Percentiles rank a stretch among this genome's conserved stretches.
phyloP scores from a whole-genome alignment of 2,888 invertebrate genomes.

The Drosophila helvetica region DNA sequence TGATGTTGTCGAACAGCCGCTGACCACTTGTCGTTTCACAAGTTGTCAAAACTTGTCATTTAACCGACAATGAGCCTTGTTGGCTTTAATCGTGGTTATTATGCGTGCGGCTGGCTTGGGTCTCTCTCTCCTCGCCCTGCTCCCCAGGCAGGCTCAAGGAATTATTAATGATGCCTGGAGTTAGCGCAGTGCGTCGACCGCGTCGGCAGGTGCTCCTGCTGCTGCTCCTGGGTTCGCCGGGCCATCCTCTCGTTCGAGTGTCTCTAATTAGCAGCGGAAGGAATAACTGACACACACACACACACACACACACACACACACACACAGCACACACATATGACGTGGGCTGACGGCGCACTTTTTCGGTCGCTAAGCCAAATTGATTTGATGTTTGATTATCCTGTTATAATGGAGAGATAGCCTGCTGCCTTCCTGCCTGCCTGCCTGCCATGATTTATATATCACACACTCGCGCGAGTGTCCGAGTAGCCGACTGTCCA shows the following conservation, averaged over 20 bases:
- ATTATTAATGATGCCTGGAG: conserved; percentile 73
- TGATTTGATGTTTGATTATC: conserved; percentile 48
- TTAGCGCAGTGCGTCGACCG: conserved; percentile 42
- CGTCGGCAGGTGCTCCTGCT: conserved; percentile 66
- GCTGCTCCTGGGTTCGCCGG: neutral
- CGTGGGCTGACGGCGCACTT: neutral
- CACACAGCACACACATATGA: too few relatives aligned
- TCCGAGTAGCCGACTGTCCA: conserved; percentile 40
- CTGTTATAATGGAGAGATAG: conserved; percentile 14
- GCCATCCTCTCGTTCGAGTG: conserved; percentile 47
- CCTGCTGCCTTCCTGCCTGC: neutral
- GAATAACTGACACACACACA: neutral
- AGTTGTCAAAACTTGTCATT: conserved; percentile 83
- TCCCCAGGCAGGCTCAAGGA: conserved; percentile 16
- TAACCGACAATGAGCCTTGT: conserved; percentile 83
- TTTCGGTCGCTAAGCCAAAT: neutral
- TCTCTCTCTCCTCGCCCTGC: conserved; percentile 21
- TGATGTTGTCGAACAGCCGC: conserved; percentile 41
- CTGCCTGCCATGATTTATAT: conserved; percentile 72
- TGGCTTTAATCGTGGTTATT: conserved; percentile 83
- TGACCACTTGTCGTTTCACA: conserved; percentile 79
- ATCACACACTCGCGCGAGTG: conserved; percentile 47
- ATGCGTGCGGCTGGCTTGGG: conserved; percentile 70
- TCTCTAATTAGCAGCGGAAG: conserved; percentile 62
- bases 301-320: too few relatives aligned